These are phyloP conservation scores for Coenobita brevimanus DNA, from an alignment of 1,140 invertebrate species.

Conservation along the genomic window DNA sequence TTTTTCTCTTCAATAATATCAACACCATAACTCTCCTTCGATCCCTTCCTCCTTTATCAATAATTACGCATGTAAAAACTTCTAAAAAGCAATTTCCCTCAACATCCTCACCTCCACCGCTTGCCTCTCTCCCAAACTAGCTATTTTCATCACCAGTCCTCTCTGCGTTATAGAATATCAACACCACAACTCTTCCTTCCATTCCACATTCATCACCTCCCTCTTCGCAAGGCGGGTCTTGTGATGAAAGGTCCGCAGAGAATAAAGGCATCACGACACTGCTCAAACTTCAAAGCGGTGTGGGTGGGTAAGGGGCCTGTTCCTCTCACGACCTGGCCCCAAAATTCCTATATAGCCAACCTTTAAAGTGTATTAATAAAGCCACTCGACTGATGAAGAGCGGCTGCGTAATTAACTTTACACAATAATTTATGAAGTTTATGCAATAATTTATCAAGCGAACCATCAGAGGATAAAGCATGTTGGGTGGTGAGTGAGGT, in stretches of 20 bases:
- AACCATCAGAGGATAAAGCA: conserved; percentile 44
- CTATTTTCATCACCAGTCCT: no score
- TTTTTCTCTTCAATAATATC: no score
- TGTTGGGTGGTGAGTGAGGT: conserved; percentile 33
- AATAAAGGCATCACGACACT: conserved; percentile 45
- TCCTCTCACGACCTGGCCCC: conserved; percentile 10
- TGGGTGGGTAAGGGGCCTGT: background rate
- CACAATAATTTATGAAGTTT: conserved; percentile 54
- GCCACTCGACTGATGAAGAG: conserved; percentile 50
- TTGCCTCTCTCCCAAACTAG: background rate
- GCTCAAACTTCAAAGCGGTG: conserved; percentile 2
- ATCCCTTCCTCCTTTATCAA: no score
- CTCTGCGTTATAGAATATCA: no score
- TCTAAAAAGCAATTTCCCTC: no score
- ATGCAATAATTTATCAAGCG: conserved; percentile 50
- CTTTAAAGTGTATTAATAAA: conserved; percentile 35
- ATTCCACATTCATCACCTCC: background rate
- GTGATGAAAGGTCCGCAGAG: conserved; percentile 24
- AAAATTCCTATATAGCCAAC: conserved; percentile 34
- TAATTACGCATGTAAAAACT: no score
- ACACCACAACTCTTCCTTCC: no score
- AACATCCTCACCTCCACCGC: background rate
- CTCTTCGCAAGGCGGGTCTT: background rate
- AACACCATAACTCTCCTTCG: background rate
- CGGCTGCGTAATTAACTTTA: conserved; percentile 52